phyloP scores from a whole-genome alignment of 2,113 vertebrate genomes.

The Ascaphus truei region DNA sequence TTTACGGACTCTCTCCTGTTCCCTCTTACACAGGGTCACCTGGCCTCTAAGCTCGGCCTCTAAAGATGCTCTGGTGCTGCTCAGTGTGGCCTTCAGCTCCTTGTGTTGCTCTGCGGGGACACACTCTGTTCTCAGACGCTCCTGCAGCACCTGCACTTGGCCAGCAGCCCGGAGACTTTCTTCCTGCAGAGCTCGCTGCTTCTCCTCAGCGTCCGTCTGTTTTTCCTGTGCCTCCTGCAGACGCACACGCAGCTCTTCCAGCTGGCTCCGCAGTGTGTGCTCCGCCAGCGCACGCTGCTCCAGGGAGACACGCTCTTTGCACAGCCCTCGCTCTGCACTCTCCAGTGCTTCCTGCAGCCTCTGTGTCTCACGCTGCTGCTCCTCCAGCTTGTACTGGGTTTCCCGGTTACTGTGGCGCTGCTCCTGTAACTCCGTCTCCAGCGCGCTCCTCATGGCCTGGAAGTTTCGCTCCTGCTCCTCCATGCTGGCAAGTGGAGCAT shows the following conservation, averaged over 20 bases:
- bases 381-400: slow-evolving; percentile 53
- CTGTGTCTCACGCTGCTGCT: slow-evolving; percentile 61
- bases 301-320: slow-evolving; percentile 4
- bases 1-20: slow-evolving; percentile 49
- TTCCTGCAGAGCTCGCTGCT: not conserved
- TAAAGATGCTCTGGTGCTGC: slow-evolving; percentile 54
- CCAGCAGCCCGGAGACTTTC: not conserved
- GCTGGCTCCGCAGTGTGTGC: not conserved
- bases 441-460: slow-evolving; percentile 56
- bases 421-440: slow-evolving; percentile 62
- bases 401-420: slow-evolving; percentile 51
- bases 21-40: slow-evolving; percentile 46
- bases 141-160: not conserved
- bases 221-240: not conserved
- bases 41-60: slow-evolving; percentile 62
- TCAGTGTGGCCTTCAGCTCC: slow-evolving; percentile 61
- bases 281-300: not conserved
- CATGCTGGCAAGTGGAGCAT: slow-evolving; percentile 66
- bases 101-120: slow-evolving; percentile 58
- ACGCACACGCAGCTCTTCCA: not conserved
- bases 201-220: not conserved
- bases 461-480: slow-evolving; percentile 73
- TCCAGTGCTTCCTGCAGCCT: slow-evolving; percentile 63
- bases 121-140: slow-evolving; percentile 32
- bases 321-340: slow-evolving; percentile 49